phyloP scores from a whole-genome alignment of 2,888 invertebrate genomes.

The Boloria euphrosyne region DNA sequence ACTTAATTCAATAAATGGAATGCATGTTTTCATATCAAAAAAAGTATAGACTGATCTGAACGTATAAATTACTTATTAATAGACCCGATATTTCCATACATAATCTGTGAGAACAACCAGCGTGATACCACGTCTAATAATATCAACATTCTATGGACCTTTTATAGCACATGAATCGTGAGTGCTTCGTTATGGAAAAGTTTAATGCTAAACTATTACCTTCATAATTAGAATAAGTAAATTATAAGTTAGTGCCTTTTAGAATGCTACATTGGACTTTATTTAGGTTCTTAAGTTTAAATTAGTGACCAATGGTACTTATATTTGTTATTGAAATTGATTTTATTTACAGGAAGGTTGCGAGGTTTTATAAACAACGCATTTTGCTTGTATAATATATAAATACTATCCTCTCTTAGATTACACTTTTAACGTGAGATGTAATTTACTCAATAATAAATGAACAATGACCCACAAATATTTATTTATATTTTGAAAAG shows the following conservation, averaged over 20 bases:
- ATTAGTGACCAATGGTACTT: too few species aligned
- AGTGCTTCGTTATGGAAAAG: constrained; percentile 35
- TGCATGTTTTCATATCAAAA: constrained; percentile 21
- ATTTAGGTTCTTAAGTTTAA: neutral
- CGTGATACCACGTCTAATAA: constrained; percentile 35
- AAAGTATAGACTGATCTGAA: constrained; percentile 25
- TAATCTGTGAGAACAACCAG: constrained; percentile 38
- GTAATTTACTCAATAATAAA: too few species aligned
- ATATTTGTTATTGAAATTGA: too few species aligned
- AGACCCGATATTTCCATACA: constrained; percentile 43
- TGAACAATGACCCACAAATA: too few species aligned
- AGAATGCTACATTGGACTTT: neutral
- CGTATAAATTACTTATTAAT: constrained; percentile 37
- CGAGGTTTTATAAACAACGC: too few species aligned
- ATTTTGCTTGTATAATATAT: too few species aligned
- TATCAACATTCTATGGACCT: constrained; percentile 40
- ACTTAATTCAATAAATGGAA: constrained; percentile 1
- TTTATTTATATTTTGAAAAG: too few species aligned
- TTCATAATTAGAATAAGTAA: constrained; percentile 22
- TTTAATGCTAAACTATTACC: constrained; percentile 32
- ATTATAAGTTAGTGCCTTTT: constrained; percentile 2
- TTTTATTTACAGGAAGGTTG: too few species aligned
- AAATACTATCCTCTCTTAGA: too few species aligned
- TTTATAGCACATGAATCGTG: constrained; percentile 35
- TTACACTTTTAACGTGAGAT: too few species aligned